Evolutionary conservation across 2,888 invertebrate species (phyloP).

Genomic region (Prosapia bicincta): DNA sequence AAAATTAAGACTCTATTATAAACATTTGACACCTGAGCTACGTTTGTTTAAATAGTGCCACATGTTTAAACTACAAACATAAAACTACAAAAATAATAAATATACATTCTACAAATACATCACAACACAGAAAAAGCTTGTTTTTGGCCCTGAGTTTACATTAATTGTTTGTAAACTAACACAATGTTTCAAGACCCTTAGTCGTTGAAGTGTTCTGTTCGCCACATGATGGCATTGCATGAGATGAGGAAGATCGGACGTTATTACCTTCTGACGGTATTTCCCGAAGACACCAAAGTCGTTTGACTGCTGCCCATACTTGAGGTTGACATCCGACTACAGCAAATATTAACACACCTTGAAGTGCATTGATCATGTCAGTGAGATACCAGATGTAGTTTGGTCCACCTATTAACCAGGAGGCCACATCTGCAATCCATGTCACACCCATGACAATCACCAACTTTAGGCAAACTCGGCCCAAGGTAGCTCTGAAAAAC

Average conservation of each 20-base stretch:
- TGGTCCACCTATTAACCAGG: constrained; percentile 79
- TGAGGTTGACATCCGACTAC: constrained; percentile 88
- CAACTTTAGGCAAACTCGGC: constrained; percentile 80
- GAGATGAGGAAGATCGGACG: constrained; percentile 65
- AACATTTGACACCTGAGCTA: no score
- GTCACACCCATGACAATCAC: constrained; percentile 79
- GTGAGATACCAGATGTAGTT: constrained; percentile 79
- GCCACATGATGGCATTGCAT: constrained; percentile 77
- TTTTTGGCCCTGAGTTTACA: background rate
- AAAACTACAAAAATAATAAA: background rate
- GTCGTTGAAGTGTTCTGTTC: constrained; percentile 47
- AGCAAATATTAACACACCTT: constrained; percentile 84
- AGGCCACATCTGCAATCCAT: constrained; percentile 76
- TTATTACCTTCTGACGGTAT: constrained; percentile 52
- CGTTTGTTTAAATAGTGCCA: background rate
- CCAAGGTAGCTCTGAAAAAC: constrained; percentile 65
- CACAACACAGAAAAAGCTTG: background rate
- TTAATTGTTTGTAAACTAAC: constrained; percentile 32
- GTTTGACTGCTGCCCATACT: constrained; percentile 64
- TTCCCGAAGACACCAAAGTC: constrained; percentile 59
- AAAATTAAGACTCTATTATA: no score
- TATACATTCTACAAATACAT: background rate
- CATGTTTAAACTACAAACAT: background rate
- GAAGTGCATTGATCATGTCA: constrained; percentile 80
- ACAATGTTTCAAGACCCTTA: constrained; percentile 41